phyloP scores from a whole-genome alignment of 2,888 invertebrate genomes.

The Tineola bisselliella region DNA sequence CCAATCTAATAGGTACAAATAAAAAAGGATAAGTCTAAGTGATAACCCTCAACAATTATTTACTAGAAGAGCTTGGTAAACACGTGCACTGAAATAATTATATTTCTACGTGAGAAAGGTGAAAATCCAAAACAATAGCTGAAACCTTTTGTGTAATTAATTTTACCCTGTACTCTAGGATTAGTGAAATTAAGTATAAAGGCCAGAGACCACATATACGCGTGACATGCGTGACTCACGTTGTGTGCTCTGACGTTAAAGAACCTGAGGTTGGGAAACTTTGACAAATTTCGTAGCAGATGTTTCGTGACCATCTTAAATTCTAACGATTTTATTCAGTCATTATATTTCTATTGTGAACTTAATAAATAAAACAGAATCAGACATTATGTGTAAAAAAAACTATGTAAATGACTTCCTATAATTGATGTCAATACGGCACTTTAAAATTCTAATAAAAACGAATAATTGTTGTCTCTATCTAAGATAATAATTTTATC shows the following conservation, averaged over 20 bases:
- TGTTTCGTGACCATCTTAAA: neutral
- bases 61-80: slow-evolving; percentile 24
- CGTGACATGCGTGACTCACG: too few species aligned
- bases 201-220: too few species aligned
- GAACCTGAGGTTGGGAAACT: neutral
- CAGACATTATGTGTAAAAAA: neutral
- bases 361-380: neutral
- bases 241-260: too few species aligned
- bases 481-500: slow-evolving; percentile 53
- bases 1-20: slow-evolving; percentile 45
- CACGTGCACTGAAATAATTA: slow-evolving; percentile 46
- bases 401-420: neutral
- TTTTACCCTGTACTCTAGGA: slow-evolving; percentile 67
- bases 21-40: slow-evolving; percentile 42
- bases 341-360: neutral
- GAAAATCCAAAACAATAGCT: slow-evolving; percentile 54
- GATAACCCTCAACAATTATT: slow-evolving; percentile 56
- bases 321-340: slow-evolving; percentile 1
- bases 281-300: slow-evolving; percentile 1
- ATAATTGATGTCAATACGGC: slow-evolving; percentile 36
- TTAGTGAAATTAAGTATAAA: slow-evolving; percentile 46
- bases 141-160: slow-evolving; percentile 38
- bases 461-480: slow-evolving; percentile 49
- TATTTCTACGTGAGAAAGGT: slow-evolving; percentile 48
- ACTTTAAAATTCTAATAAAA: slow-evolving; percentile 55